Evolutionary conservation across 2,888 invertebrate genomes (phyloP).

Genomic region (Arrhopalites spinosus): DNA sequence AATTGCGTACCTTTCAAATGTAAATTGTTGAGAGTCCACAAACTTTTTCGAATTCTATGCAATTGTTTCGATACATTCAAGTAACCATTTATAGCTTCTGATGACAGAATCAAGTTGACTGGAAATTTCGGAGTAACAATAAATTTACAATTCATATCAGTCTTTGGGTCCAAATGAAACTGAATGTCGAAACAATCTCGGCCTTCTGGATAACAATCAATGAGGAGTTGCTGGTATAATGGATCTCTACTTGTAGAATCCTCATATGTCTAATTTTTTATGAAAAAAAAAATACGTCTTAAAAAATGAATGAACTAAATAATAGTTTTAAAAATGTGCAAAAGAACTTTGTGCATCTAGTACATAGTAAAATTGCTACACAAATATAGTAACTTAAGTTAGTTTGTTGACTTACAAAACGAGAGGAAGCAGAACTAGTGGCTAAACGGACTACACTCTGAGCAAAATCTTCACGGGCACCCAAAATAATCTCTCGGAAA

Average conservation of each 20-base stretch:
- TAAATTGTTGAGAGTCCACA: conserved; percentile 45
- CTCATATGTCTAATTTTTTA: conserved; percentile 43
- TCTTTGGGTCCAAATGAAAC: conserved; percentile 31
- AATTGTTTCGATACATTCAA: conserved; percentile 45
- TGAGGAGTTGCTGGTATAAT: conserved; percentile 44
- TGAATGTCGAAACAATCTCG: conserved; percentile 45
- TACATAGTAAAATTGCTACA: too few relatives aligned
- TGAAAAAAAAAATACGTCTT: conserved; percentile 3
- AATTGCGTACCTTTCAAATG: conserved; percentile 47
- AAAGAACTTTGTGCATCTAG: not conserved
- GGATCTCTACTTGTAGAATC: conserved; percentile 39
- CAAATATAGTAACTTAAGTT: too few relatives aligned
- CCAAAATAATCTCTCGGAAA: conserved; percentile 50
- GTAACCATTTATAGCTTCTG: conserved; percentile 42
- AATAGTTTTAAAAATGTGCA: not conserved
- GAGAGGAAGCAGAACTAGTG: conserved; percentile 17
- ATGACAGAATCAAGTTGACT: conserved; percentile 45
- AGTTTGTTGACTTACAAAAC: conserved; percentile 35
- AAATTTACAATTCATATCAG: conserved; percentile 41
- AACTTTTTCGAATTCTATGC: conserved; percentile 45
- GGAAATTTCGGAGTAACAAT: conserved; percentile 45
- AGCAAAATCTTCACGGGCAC: conserved; percentile 48
- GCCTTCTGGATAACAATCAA: conserved; percentile 50
- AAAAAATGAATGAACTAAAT: not conserved
- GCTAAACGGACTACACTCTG: conserved; percentile 38